Conservation (phyloP, 2,888 invertebrate genomes). For the Drosophila austrosaltans region DNA sequence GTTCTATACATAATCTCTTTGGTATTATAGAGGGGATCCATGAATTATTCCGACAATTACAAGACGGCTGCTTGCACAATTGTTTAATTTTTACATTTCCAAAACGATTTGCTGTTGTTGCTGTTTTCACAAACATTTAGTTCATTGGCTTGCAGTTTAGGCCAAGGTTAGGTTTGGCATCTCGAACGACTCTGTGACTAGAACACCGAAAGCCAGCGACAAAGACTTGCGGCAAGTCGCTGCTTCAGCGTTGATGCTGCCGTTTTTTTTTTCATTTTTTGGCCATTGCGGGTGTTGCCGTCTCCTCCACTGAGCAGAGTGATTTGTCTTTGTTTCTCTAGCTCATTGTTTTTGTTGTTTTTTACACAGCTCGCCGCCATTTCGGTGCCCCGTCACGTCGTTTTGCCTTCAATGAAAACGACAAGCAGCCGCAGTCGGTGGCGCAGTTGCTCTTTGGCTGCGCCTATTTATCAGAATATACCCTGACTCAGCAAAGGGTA, state of each 20-base stretch:
- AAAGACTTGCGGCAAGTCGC: conserved; percentile 36
- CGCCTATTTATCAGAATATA: conserved; percentile 18
- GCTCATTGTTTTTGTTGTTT: conserved; percentile 18
- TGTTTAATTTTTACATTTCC: conserved; percentile 79
- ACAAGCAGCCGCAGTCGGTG: conserved; percentile 42
- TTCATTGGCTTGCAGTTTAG: conserved; percentile 81
- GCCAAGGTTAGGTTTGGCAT: conserved; percentile 78
- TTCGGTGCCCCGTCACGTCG: conserved; percentile 78
- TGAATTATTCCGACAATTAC: conserved; percentile 74
- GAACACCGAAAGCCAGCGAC: conserved; percentile 51
- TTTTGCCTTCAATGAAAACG: conserved; percentile 73
- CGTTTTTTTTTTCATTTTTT: conserved; percentile 44
- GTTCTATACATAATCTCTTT: conserved; percentile 23
- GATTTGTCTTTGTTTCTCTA: conserved; percentile 26
- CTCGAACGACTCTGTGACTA: conserved; percentile 62
- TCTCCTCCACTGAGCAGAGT: not conserved
- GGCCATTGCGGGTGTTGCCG: conserved; percentile 48
- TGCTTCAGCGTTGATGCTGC: conserved; percentile 36
- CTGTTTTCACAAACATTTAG: conserved; percentile 79
- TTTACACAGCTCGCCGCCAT: conserved; percentile 62
- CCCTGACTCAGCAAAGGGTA: not conserved
- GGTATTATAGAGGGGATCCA: conserved; percentile 44
- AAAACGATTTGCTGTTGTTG: conserved; percentile 45
- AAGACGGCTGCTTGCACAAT: conserved; percentile 72
- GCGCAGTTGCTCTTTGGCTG: conserved; percentile 45